Percentiles rank a stretch among this genome's conserved stretches.
phyloP scores from a whole-genome alignment of 2,113 vertebrate species.

The Erpornis zantholeuca region DNA sequence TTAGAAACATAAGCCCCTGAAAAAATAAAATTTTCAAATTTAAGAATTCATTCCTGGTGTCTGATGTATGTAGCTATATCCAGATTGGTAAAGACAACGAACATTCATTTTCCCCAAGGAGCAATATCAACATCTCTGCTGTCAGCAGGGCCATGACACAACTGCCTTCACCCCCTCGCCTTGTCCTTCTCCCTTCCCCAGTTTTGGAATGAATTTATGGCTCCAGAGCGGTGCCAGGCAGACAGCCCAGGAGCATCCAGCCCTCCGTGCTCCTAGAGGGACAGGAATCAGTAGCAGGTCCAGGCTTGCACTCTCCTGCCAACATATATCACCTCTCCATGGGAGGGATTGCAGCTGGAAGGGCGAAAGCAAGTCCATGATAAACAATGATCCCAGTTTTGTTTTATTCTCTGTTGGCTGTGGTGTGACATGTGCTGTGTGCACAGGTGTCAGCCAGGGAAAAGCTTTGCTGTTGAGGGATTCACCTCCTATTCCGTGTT shows the following conservation, averaged over 20 bases:
- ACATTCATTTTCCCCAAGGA: not conserved
- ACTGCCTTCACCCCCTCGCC: not conserved
- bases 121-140: not conserved
- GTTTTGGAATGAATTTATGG: not conserved
- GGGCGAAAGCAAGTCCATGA: not conserved
- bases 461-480: not conserved
- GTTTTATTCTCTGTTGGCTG: not conserved
- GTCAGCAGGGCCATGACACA: not conserved
- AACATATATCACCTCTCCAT: not conserved
- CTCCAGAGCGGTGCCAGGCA: not conserved
- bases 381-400: not conserved
- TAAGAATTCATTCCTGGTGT: not conserved
- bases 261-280: not conserved
- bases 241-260: not conserved
- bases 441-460: not conserved
- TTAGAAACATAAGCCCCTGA: not conserved
- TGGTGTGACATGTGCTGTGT: not conserved
- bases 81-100: not conserved
- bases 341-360: not conserved
- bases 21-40: not conserved
- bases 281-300: not conserved
- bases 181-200: not conserved
- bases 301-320: not conserved
- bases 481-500: not conserved
- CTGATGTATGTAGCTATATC: accelerated